phyloP scores from a whole-genome alignment of 1,140 invertebrate species.

The Prorops nasuta region DNA sequence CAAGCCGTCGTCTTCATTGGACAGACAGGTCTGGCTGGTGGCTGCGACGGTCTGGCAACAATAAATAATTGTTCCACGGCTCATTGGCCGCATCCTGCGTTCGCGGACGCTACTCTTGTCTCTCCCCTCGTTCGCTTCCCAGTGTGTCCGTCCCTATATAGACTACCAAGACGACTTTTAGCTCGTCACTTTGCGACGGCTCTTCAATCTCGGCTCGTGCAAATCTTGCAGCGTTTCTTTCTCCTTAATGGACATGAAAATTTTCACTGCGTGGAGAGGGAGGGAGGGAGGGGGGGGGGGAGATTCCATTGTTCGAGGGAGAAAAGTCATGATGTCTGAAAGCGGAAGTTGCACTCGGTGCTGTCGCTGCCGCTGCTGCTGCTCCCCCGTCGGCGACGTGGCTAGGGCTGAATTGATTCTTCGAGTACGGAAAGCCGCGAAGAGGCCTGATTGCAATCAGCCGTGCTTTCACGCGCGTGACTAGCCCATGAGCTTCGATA shows the following conservation, averaged over 20 bases:
- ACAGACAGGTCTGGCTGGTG: conserved; percentile 25
- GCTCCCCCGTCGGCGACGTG: too few species aligned
- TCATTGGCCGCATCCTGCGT: conserved; percentile 55
- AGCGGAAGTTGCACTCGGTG: too few species aligned
- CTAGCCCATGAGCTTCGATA: conserved; percentile 26
- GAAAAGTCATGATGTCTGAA: too few species aligned
- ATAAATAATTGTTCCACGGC: conserved; percentile 53
- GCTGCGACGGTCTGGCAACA: conserved; percentile 41
- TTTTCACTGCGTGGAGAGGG: too few species aligned
- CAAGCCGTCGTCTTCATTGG: conserved; percentile 29
- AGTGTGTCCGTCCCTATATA: too few species aligned
- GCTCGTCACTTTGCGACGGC: conserved; percentile 34
- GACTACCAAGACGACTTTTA: conserved; percentile 35
- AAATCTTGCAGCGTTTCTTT: too few species aligned
- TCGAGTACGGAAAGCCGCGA: conserved; percentile 37
- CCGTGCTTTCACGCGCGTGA: conserved; percentile 26
- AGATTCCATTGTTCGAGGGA: too few species aligned
- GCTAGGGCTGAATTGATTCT: conserved; percentile 23
- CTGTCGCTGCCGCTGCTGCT: too few species aligned
- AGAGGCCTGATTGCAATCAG: conserved; percentile 49
- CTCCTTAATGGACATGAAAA: too few species aligned
- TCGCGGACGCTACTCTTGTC: conserved; percentile 25
- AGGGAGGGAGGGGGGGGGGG: too few species aligned
- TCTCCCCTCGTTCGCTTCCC: conserved; percentile 41
- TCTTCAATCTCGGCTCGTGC: conserved; percentile 26